Evolutionary conservation across 2,113 vertebrate genomes (phyloP).

Genomic region (Echinops telfairi): DNA sequence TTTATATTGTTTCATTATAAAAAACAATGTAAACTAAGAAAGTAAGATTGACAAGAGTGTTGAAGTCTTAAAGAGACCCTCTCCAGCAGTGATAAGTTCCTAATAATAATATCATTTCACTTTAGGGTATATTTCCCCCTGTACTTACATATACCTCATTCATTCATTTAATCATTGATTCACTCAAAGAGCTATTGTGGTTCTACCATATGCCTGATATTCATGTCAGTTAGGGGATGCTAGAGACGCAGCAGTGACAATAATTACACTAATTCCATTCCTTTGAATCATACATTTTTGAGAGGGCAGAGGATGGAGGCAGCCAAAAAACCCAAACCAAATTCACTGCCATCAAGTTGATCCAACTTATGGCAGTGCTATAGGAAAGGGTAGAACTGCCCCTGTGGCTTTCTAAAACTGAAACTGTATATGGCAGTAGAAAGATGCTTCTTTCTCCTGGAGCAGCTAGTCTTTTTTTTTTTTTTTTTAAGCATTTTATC

Average conservation of each 20-base stretch:
- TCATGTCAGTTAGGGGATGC: neutral
- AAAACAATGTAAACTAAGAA: conserved; percentile 39
- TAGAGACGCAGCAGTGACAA: neutral
- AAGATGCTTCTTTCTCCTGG: too few species aligned
- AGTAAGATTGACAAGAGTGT: neutral
- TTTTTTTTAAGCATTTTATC: too few species aligned
- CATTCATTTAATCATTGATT: neutral
- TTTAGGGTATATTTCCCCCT: neutral
- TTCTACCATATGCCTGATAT: neutral
- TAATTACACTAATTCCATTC: neutral
- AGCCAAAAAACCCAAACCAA: neutral
- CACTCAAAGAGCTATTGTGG: neutral
- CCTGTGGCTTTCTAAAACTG: too few species aligned
- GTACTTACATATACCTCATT: neutral
- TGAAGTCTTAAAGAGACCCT: conserved; percentile 2
- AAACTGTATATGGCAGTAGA: too few species aligned
- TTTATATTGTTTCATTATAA: conserved; percentile 40
- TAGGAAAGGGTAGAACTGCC: too few species aligned
- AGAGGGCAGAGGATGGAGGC: neutral
- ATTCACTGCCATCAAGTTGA: too few species aligned
- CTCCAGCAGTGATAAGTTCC: neutral
- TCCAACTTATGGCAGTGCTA: too few species aligned
- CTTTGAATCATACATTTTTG: neutral
- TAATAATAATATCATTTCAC: conserved; percentile 43
- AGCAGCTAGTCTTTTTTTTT: too few species aligned